These are phyloP conservation scores for Oreochromis aureus DNA, from an alignment of 2,113 vertebrate species.

Conservation along the genomic window DNA sequence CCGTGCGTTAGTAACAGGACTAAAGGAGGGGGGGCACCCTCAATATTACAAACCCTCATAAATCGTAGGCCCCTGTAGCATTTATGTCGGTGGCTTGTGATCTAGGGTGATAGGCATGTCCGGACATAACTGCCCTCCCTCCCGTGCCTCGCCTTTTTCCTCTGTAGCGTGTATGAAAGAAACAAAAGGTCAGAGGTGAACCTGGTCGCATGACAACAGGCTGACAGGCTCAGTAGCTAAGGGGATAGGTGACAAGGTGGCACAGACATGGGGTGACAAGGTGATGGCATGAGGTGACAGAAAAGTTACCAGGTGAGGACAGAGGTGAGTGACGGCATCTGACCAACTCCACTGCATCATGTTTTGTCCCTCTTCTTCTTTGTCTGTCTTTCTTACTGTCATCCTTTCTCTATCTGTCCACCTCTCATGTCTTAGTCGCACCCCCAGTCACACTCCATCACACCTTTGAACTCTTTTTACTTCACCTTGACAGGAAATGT, in stretches of 20 bases:
- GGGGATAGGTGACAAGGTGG: constrained; percentile 66
- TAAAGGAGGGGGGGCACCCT: neutral
- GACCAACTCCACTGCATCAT: constrained; percentile 34
- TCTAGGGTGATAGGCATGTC: constrained; percentile 67
- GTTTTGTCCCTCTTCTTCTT: constrained; percentile 23
- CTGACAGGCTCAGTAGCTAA: constrained; percentile 60
- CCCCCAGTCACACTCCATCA: constrained; percentile 40
- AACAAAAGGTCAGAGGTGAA: constrained; percentile 57
- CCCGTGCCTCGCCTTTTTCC: constrained; percentile 40
- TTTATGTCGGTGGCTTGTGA: constrained; percentile 58
- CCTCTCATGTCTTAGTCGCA: constrained; percentile 16
- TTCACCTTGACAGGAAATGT: constrained; percentile 31
- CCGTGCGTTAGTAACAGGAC: constrained; percentile 13
- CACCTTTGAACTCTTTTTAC: constrained; percentile 46
- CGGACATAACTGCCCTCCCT: constrained; percentile 52
- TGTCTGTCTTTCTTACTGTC: constrained; percentile 57
- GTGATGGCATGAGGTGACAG: constrained; percentile 69
- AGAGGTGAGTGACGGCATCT: constrained; percentile 63
- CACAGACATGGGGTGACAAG: constrained; percentile 59
- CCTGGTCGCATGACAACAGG: constrained; percentile 48
- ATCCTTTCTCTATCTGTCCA: constrained; percentile 32
- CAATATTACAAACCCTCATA: constrained; percentile 58
- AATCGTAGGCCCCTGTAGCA: constrained; percentile 58
- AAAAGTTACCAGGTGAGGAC: constrained; percentile 64
- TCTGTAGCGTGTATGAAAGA: constrained; percentile 48